Evolutionary conservation across 35 echinoderm and acorn worm genomes (phyloP).

Genomic region (Apostichopus parvimensis): DNA sequence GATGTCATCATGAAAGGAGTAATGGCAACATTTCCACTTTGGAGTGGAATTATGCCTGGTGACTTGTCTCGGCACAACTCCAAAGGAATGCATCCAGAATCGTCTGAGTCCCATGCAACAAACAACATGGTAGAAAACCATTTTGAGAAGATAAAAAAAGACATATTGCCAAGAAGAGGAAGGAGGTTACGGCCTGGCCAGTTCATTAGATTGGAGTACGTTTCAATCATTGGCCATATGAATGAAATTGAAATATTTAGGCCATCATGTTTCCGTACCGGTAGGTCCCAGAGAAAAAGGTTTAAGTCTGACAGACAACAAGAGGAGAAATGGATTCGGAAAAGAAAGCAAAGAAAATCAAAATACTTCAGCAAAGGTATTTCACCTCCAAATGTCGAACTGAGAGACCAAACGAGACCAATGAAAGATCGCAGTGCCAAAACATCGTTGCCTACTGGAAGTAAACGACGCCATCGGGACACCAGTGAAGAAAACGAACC

Average conservation of each 20-base stretch:
- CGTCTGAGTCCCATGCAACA: background rate
- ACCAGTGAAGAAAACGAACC: background rate
- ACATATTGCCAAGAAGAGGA: background rate
- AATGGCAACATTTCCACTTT: background rate
- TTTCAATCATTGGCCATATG: background rate
- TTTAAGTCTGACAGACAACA: background rate
- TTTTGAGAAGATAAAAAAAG: constrained; percentile 25
- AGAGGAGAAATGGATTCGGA: background rate
- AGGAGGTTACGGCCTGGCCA: background rate
- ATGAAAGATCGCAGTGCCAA: background rate
- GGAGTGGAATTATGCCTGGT: constrained; percentile 28
- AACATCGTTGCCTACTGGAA: background rate
- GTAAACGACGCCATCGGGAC: background rate
- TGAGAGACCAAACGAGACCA: background rate
- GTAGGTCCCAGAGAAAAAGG: background rate
- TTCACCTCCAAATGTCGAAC: background rate
- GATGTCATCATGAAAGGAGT: background rate
- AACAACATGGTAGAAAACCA: constrained; percentile 42
- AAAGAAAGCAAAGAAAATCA: background rate
- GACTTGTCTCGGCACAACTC: background rate
- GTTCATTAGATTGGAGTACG: background rate
- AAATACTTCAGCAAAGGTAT: constrained; percentile 11
- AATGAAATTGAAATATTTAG: background rate
- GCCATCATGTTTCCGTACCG: background rate
- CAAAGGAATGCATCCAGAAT: background rate